phyloP scores from a whole-genome alignment of 1,140 invertebrate species.

The Danaus plexippus region DNA sequence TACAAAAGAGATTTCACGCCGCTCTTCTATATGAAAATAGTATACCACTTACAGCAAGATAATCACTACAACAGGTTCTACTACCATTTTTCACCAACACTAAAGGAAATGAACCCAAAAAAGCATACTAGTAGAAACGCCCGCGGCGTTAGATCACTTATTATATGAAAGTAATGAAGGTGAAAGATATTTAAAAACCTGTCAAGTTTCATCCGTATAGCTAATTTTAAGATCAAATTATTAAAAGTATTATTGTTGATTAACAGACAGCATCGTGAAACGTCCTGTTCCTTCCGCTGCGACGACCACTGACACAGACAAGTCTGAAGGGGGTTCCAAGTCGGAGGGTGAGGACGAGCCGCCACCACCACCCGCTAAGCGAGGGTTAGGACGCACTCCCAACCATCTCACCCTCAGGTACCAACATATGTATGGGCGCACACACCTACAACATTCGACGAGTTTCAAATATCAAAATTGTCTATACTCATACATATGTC shows the following conservation, averaged over 20 bases:
- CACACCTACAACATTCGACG: constrained; percentile 24
- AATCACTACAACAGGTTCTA: too few relatives aligned
- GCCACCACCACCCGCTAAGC: constrained; percentile 78
- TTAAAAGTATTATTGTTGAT: constrained; percentile 10
- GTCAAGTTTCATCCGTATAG: neutral
- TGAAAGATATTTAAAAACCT: neutral
- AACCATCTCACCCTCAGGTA: constrained; percentile 92
- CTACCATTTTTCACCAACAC: too few relatives aligned
- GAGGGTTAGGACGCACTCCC: constrained; percentile 87
- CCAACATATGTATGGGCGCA: constrained; percentile 60
- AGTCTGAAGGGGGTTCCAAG: constrained; percentile 82
- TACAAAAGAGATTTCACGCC: too few relatives aligned
- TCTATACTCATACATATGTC: constrained; percentile 63
- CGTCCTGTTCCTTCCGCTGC: constrained; percentile 40
- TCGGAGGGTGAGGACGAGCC: constrained; percentile 91
- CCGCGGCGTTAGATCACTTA: too few relatives aligned
- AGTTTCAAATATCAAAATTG: constrained; percentile 3
- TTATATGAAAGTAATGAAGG: too few relatives aligned
- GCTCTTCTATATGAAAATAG: too few relatives aligned
- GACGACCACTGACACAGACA: constrained; percentile 61
- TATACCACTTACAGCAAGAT: too few relatives aligned
- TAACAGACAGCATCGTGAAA: constrained; percentile 32
- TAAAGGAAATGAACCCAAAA: too few relatives aligned
- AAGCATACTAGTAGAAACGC: too few relatives aligned
- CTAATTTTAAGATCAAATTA: neutral